A percentile compares a stretch with the other conserved stretches of the same genome.
Conservation (phyloP, 2,888 invertebrate species). For the Chrysolina haemoptera region DNA sequence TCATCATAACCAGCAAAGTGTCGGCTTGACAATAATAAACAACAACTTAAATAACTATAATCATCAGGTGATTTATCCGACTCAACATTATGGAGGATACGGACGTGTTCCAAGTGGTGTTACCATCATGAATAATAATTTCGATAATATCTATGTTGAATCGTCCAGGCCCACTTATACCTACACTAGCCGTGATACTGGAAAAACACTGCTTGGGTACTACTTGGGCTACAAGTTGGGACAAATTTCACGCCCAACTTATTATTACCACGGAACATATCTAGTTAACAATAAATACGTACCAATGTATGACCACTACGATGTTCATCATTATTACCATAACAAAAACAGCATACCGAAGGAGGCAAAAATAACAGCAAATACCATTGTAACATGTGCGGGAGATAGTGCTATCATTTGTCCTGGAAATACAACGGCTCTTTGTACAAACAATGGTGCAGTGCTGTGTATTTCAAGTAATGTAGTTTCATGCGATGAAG, state of each 20-base stretch:
- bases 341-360: conserved; percentile 59
- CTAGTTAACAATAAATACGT: conserved; percentile 55
- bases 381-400: conserved; percentile 63
- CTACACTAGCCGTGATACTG: conserved; percentile 56
- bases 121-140: conserved; percentile 57
- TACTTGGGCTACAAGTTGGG: conserved; percentile 62
- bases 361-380: conserved; percentile 61
- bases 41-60: conserved; percentile 29
- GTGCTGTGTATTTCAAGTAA: conserved; percentile 66
- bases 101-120: conserved; percentile 46
- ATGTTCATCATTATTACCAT: conserved; percentile 66
- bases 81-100: conserved; percentile 36
- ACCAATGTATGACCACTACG: conserved; percentile 63
- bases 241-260: conserved; percentile 60
- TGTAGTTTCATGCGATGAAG: conserved; percentile 62
- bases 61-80: conserved; percentile 34
- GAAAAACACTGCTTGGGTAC: conserved; percentile 60
- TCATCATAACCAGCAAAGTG: conserved; percentile 11
- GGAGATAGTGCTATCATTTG: conserved; percentile 64
- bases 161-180: conserved; percentile 51
- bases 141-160: conserved; percentile 48
- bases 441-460: conserved; percentile 66
- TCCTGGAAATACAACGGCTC: conserved; percentile 63
- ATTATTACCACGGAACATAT: conserved; percentile 51
- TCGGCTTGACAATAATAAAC: conserved; percentile 31